Conservation (phyloP, 2,797 vertebrate species). For the Hemibagrus guttatus region DNA sequence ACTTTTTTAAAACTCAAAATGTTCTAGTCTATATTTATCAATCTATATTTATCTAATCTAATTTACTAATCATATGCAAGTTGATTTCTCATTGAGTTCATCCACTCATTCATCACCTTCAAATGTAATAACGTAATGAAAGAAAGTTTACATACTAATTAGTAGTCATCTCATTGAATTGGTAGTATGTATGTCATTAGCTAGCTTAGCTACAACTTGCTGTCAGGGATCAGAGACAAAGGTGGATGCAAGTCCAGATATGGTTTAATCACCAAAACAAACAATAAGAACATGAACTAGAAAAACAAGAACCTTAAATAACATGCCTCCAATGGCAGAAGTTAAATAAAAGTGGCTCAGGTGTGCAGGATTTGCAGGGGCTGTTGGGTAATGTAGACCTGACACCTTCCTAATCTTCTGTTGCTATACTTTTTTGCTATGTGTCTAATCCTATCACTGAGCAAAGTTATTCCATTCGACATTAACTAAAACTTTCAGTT, state of each 20-base stretch:
- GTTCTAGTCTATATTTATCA: not conserved
- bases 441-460: not conserved
- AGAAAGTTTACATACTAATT: not conserved
- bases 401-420: not conserved
- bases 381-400: too few species aligned
- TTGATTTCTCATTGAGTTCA: not conserved
- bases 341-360: not conserved
- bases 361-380: not conserved
- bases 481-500: not conserved
- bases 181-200: not conserved
- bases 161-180: not conserved
- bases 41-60: too few species aligned
- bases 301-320: not conserved
- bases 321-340: not conserved
- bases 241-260: not conserved
- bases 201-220: not conserved
- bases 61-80: not conserved
- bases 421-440: not conserved
- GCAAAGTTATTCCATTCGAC: not conserved
- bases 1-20: not conserved
- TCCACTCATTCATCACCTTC: not conserved
- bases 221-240: not conserved
- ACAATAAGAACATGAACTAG: not conserved
- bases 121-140: not conserved
- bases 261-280: not conserved